Evolutionary conservation across 2,888 invertebrate species (phyloP), one percentile per base, ranked within the genome.

Genomic region (Ypsolopha scabrella): DNA sequence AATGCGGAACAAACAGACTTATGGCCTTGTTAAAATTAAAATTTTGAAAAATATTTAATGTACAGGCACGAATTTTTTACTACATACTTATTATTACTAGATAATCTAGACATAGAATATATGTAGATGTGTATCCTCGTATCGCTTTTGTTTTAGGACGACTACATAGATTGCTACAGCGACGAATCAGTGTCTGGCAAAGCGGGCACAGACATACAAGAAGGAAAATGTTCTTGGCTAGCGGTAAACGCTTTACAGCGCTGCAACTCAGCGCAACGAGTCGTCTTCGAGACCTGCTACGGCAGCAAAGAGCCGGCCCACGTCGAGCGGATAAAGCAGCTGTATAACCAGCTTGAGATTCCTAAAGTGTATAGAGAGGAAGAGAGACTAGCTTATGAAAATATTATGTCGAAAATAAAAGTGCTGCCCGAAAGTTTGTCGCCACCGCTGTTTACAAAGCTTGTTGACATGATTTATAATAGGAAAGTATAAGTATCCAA

Each of bases 221-320:
- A 96, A 62, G 94, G 94, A 47, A 97, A 96, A 76, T 96, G 96
- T 72, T 89, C 94, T 1, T 97, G 96, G 97, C 76, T 95, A 50
- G 89, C 92, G 3, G 92, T 94, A 7, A 90, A 91, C 8, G 94
- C 94, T 37, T 82, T 95, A 57, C 90, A 93, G 69, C 82, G 90
- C 39, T 91, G 90, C 4, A 88, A 86, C 50, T 80, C 87, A 0
- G 77, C 86, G 11, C 93, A 94, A 64, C 86, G 87, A 56, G 77
- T 88, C 64, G 80, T 91, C 33, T 83, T 93, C 72, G 77, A 88
- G 59, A 89, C 91, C 58, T 90, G 90, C 66, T 94, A 93, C 65
- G 94, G 93, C 8, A 51, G 52, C 38, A 67, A 80, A 55, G 90
- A 92, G 58, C 73, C 80, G 0, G 87, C 85, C 44, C 88, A 90